phyloP scores from a whole-genome alignment of 2,113 vertebrate genomes.

The Platysteira castanea region DNA sequence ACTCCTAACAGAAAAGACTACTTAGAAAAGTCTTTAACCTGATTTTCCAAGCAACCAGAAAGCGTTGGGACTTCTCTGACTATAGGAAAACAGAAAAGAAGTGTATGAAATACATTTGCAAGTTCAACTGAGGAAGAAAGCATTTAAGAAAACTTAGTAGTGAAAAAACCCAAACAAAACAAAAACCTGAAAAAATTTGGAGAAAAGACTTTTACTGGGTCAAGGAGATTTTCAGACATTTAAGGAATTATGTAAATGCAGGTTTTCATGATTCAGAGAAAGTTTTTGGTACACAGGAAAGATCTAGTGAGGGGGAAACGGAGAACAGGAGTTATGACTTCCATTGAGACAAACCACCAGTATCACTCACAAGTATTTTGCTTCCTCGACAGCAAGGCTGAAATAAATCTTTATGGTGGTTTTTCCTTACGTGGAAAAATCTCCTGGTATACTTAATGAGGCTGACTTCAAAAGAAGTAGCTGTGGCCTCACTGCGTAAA shows the following conservation, averaged over 20 bases:
- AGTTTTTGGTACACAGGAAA: neutral
- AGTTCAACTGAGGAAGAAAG: neutral
- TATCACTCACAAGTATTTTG: neutral
- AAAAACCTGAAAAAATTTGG: neutral
- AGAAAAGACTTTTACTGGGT: neutral
- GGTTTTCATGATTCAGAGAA: neutral
- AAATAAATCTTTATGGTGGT: neutral
- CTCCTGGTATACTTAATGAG: neutral
- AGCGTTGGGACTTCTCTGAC: neutral
- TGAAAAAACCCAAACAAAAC: neutral
- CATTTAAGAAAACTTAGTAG: neutral
- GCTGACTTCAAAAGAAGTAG: neutral
- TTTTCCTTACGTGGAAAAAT: neutral
- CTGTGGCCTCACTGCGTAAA: neutral
- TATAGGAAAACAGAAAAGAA: neutral
- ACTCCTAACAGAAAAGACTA: neutral
- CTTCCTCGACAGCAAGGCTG: neutral
- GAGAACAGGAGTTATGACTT: neutral
- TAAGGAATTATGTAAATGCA: neutral
- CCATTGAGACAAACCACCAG: neutral
- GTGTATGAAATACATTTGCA: neutral
- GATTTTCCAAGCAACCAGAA: neutral
- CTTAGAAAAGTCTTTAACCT: neutral
- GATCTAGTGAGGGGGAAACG: neutral
- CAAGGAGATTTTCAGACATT: neutral